Conservation (phyloP, 2,888 invertebrate species). For the Ischnus inquisitorius region DNA sequence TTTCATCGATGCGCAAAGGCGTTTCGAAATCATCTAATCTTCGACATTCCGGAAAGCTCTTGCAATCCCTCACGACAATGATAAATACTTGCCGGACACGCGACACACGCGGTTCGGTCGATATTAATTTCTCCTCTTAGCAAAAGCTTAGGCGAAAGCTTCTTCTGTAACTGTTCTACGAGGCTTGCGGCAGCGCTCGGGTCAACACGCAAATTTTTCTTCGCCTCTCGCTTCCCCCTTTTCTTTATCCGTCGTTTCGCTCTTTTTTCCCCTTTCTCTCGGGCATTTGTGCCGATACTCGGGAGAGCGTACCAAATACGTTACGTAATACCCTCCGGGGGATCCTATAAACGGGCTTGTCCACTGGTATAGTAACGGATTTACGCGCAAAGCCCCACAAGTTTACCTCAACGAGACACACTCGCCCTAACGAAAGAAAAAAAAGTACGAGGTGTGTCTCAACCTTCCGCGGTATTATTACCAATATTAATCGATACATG, state of each 20-base stretch:
- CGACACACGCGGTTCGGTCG: not conserved
- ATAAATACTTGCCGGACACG: no score
- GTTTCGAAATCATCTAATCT: conserved; percentile 19
- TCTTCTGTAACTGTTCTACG: not conserved
- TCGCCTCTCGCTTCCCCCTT: not conserved
- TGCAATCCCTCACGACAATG: not conserved
- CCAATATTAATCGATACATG: no score
- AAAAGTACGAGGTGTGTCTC: no score
- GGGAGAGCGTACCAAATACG: conserved; percentile 68
- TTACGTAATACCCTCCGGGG: conserved; percentile 73
- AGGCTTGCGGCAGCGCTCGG: not conserved
- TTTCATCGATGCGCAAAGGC: not conserved
- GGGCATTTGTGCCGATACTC: not conserved
- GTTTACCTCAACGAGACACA: conserved; percentile 47
- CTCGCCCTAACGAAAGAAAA: not conserved
- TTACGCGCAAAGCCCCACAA: conserved; percentile 73
- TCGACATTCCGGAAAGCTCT: conserved; percentile 8
- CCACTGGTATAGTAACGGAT: conserved; percentile 59
- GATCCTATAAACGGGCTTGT: conserved; percentile 76
- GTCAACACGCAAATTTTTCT: not conserved
- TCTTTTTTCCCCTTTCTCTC: not conserved
- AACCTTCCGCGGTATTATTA: no score
- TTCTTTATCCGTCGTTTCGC: not conserved
- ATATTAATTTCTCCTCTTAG: not conserved
- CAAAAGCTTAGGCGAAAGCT: not conserved